Conservation (phyloP, 1,140 invertebrate genomes). For the Solenopsis fugax region DNA sequence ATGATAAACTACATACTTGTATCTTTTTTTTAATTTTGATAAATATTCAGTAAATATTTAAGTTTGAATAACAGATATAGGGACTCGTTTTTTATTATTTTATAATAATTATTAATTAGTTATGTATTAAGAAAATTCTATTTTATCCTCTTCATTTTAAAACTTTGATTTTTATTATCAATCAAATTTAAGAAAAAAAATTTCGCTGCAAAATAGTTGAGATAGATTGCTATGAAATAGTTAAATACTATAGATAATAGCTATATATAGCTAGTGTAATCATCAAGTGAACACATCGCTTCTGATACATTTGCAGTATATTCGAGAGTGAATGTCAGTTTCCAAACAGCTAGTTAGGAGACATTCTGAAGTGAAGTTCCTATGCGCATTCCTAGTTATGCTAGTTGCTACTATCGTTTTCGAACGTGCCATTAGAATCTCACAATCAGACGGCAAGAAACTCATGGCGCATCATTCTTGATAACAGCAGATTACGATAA, state of each 20-base stretch:
- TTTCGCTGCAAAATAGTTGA: too few relatives aligned
- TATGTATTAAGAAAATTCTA: background rate
- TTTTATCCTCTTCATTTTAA: background rate
- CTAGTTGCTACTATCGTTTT: conserved; percentile 60
- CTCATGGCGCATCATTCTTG: conserved; percentile 55
- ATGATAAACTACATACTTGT: background rate
- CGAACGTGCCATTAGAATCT: conserved; percentile 54
- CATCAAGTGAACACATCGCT: background rate
- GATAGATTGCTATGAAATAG: background rate
- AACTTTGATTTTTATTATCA: background rate
- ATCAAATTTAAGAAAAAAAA: background rate
- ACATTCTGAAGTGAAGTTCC: conserved; percentile 32
- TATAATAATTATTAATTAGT: conserved; percentile 4
- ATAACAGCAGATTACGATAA: conserved; percentile 76
- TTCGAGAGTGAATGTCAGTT: conserved; percentile 35
- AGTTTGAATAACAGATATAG: too few relatives aligned
- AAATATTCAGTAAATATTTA: background rate
- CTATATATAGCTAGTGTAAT: background rate
- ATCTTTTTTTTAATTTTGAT: background rate
- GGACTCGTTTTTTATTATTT: background rate
- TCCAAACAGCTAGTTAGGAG: conserved; percentile 38
- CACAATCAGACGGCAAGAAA: conserved; percentile 63
- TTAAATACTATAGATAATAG: background rate
- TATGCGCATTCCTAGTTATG: conserved; percentile 5
- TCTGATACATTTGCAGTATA: background rate